phyloP scores from a whole-genome alignment of 64 coral and sea anemone genomes.

The Orbicella faveolata region DNA sequence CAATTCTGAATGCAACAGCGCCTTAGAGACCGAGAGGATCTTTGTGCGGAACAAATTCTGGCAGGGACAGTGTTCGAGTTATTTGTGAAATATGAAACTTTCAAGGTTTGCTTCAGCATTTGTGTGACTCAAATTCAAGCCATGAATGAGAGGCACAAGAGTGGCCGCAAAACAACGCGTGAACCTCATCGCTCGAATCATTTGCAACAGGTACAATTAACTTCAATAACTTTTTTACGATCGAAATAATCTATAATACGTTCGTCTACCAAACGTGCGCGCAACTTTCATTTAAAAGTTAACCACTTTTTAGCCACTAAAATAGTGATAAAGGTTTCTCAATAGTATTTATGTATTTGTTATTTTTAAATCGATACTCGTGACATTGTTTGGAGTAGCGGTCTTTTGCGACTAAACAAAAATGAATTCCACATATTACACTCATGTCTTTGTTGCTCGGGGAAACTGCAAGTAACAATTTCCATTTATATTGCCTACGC shows the following conservation, averaged over 20 bases:
- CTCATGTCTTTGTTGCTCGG: background rate
- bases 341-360: background rate
- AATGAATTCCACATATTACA: background rate
- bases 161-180: background rate
- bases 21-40: background rate
- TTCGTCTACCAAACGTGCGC: background rate
- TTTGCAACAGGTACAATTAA: background rate
- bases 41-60: background rate
- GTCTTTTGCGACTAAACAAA: conserved; percentile 1
- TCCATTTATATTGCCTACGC: background rate
- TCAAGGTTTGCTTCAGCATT: background rate
- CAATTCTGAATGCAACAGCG: background rate
- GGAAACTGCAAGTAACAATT: background rate
- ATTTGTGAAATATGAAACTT: background rate
- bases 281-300: background rate
- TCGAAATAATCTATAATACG: background rate
- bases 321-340: background rate
- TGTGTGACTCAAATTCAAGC: background rate
- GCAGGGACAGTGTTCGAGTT: background rate
- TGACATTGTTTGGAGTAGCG: background rate
- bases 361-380: background rate
- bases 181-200: no score
- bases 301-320: background rate
- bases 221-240: background rate
- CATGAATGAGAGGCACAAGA: background rate